These are phyloP conservation scores for Drosophila lini DNA, from an alignment of 1,140 invertebrate species.

Conservation along the genomic window DNA sequence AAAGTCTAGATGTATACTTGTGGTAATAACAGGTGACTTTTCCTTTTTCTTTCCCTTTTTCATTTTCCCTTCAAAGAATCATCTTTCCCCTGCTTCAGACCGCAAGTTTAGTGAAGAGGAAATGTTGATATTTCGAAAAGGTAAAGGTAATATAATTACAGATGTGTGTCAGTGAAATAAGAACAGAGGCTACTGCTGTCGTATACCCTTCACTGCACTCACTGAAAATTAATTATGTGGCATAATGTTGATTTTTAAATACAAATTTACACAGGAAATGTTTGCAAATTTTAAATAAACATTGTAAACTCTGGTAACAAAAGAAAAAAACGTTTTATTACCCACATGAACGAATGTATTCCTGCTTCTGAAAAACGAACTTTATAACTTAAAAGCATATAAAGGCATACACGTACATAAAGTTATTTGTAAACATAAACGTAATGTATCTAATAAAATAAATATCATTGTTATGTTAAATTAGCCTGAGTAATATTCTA, in stretches of 20 bases:
- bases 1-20: not conserved
- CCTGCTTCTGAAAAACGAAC: not conserved
- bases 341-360: not conserved
- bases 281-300: not conserved
- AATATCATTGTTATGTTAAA: not conserved
- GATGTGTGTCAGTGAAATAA: not conserved
- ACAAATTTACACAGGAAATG: not conserved
- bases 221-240: constrained; percentile 4
- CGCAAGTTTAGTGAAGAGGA: not conserved
- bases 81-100: not conserved
- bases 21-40: not conserved
- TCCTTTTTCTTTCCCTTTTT: not conserved
- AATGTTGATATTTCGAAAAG: constrained; percentile 6
- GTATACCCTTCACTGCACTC: not conserved
- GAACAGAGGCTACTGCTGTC: constrained; percentile 1
- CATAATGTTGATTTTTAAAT: constrained; percentile 5
- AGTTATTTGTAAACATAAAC: constrained; percentile 2
- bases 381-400: constrained; percentile 1
- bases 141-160: constrained; percentile 1
- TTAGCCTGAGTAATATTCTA: not conserved
- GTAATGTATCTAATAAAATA: not conserved
- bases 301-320: not conserved
- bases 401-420: not conserved
- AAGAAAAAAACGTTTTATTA: not conserved
- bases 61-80: not conserved